Conservation (phyloP, 2,113 vertebrate species). For the Menura novaehollandiae region DNA sequence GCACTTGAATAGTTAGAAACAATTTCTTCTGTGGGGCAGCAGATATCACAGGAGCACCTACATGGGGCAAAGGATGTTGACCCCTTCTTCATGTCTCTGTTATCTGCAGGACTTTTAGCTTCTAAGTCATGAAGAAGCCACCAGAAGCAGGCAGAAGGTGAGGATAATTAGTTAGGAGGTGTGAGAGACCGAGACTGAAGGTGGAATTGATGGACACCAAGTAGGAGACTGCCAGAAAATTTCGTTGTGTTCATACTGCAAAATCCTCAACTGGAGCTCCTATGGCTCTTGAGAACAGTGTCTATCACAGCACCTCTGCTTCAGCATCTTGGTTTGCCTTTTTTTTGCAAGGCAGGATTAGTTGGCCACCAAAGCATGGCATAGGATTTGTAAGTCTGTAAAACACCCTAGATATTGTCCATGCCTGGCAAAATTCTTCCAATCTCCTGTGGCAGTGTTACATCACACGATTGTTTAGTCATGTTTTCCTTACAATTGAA, state of each 20-base stretch:
- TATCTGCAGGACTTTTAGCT: not conserved
- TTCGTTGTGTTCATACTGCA: not conserved
- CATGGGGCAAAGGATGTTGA: fast-evolving
- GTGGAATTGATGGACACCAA: not conserved
- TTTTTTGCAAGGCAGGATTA: not conserved
- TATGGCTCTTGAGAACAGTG: not conserved
- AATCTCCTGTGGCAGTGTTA: not conserved
- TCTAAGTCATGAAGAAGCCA: not conserved
- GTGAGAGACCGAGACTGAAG: not conserved
- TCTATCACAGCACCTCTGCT: not conserved
- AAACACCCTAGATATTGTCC: not conserved
- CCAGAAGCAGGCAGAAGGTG: not conserved
- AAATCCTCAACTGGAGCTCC: not conserved
- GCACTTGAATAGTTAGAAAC: not conserved
- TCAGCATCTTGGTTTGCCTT: not conserved
- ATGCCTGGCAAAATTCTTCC: not conserved
- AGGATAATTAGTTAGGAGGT: not conserved
- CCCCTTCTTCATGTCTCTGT: not conserved
- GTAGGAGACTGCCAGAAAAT: not conserved
- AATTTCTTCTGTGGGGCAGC: not conserved
- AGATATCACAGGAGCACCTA: not conserved
- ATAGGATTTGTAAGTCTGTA: not conserved
- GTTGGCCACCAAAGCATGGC: not conserved
- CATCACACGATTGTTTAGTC: not conserved
- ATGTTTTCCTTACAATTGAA: not conserved